Evolutionary conservation across 2,113 vertebrate genomes (phyloP).

Genomic region (Cyphomyrus discorhynchus): DNA sequence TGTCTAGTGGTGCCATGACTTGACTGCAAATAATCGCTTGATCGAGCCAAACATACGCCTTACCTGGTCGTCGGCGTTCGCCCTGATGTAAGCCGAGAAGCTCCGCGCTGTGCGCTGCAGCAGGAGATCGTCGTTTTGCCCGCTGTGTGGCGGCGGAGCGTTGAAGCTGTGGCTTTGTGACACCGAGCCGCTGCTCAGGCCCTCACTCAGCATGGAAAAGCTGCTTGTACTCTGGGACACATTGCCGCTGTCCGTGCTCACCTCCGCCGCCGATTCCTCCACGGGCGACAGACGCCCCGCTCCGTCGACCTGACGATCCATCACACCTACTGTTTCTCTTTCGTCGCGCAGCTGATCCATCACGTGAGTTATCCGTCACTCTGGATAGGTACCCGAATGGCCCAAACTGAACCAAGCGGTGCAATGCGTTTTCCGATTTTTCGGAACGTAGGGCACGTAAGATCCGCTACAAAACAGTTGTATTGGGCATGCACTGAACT

Average conservation of each 20-base stretch:
- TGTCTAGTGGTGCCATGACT: background rate
- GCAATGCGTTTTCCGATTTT: constrained; percentile 3
- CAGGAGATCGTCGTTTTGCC: constrained; percentile 50
- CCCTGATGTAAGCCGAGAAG: constrained; percentile 61
- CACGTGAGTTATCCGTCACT: constrained; percentile 37
- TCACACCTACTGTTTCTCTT: constrained; percentile 16
- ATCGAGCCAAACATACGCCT: background rate
- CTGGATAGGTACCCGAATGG: constrained; percentile 30
- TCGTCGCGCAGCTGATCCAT: constrained; percentile 43
- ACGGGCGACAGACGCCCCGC: constrained; percentile 61
- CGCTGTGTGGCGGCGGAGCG: constrained; percentile 31
- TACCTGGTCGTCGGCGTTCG: constrained; percentile 62
- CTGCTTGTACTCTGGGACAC: constrained; percentile 87
- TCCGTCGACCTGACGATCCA: constrained; percentile 41
- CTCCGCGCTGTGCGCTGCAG: constrained; percentile 50
- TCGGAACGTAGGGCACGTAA: background rate
- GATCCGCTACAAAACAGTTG: background rate
- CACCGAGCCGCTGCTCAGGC: constrained; percentile 55
- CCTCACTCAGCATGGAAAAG: constrained; percentile 73
- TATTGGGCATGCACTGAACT: background rate
- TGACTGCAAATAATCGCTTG: background rate
- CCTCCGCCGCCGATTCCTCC: constrained; percentile 56
- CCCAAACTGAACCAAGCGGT: constrained; percentile 18
- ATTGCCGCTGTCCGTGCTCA: constrained; percentile 78
- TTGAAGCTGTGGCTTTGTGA: constrained; percentile 67